Base-by-base conservation (phyloP, 1,140 invertebrate species). In the Trypoxylus dichotomus region DNA sequence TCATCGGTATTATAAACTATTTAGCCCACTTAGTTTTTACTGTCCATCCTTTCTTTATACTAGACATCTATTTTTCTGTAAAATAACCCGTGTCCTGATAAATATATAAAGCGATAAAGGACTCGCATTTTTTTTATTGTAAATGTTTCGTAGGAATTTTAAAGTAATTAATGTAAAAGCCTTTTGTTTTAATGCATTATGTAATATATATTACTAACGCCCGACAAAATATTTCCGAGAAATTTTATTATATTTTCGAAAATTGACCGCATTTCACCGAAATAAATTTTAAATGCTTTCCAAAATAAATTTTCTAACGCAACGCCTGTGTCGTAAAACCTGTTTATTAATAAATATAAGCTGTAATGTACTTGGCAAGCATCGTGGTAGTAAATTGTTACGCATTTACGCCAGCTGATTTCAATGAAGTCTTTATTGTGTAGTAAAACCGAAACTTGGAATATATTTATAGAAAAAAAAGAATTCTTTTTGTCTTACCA, bases 1-100 rank as follows among this genome's bases (percentile, higher is more conserved):
- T 68, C 15, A 68, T 68, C 27, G 60, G 60, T 68, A 68, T 68
- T 68, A 68, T 24, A 27, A 25, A 15, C 19, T 41, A 41, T 74
- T 74, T 74, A 47, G 11, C 27, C 13, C 27, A 21, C 15, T 10
- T 58, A 68, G 60, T 68, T 68, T 25, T 68, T 54, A 54, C 47
- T 54, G 15, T 54, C 7, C 3, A 54, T 54, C n/a, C 47, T 54
- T 5, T 19, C 15, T 54, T 19, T n/a, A 54, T 54, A 19, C 2
- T 54, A 54, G 13, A 54, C 47, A n/a, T 54, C 15, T 54, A n/a
- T 54, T 1, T 19, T 19, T 54, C 32, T 54, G 11, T 54, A n/a
- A 5, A 54, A n/a, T 54, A 54, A 54, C 47, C 47, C 19, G 32
- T 19, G 19, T 54, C 2, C 19, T 19, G 13, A 6, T 54, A 54